Evolutionary conservation across 2,888 invertebrate genomes (phyloP), one percentile per base, ranked within the genome.

Genomic region (Parnassius glacialis): DNA sequence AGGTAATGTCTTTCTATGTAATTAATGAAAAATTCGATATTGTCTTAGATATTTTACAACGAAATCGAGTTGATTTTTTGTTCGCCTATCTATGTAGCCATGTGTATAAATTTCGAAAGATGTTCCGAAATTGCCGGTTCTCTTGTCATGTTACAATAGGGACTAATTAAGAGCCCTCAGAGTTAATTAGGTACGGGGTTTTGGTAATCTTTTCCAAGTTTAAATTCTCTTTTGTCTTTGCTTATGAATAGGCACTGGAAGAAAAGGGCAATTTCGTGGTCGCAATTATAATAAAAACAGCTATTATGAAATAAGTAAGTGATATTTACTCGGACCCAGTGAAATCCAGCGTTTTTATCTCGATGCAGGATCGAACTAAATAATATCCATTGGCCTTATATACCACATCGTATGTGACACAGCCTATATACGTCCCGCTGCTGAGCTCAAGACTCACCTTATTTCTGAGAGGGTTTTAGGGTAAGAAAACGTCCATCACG

Each of bases 61-160:
- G 5, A 34, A 34, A 34, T 34, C 34, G 34, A 34, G 34, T 34
- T 7, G 34, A 34, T 48, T 48, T 5, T 13, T 12, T 13, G 61
- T 65, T 70, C 44, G 5, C 34, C 12, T 13, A 59, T 47, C 66
- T 53, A 11, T 0, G 0, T 0, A 20, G 10, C 85, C 3, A 84
- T 87, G 78, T 82, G 84, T 87, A 71, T 68, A 66, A 68, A 65
- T 57, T 64, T 70, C 70, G 65, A 72, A 77, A 79, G 83, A 72
- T 74, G 75, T 71, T 80, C 80, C 77, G 76, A 83, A 85, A 88
- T 84, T 80, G 83, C 80, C 74, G 83, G 85, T 79, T 84, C 77
- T 74, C 84, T 81, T 87, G 89, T 87, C 89, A 85, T 81, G 81
- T 80, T 84, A 89, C 90, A 89, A 90, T 88, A 81, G 85, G 79